Evolutionary conservation across 2,797 vertebrate species (phyloP), one percentile per base, ranked within the genome.

Genomic region (Caiman crocodilus): DNA sequence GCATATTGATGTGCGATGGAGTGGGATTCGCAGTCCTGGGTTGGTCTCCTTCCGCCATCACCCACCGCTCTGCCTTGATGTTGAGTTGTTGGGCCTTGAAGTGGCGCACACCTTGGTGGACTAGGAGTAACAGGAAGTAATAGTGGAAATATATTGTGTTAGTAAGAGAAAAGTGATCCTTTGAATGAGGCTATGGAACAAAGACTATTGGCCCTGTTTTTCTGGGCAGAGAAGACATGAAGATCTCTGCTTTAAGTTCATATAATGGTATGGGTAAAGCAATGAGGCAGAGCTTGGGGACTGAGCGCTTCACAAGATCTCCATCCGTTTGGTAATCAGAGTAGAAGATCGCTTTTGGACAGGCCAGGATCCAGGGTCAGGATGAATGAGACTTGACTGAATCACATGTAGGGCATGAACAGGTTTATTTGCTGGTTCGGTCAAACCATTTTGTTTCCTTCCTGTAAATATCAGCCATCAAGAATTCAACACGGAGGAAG

Each of bases 191-290:
- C 12, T 60, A 15, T 50, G 20, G 57, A 20, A 26, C 7, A 69
- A 82, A 58, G 42, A 15, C 89, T 14, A 5, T 9, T 30, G 9
- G 2, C 35, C 83, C 2, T 0, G 0, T 10, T 60, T 1, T 18
- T 85, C 89, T 81, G 59, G 89, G 21, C 14, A 64, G 57, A 42
- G 56, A 61, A 79, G 25, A 76, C 82, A 11, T 15, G 59, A 14
- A 94, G 76, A 25, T 65, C 84, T 87, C 28, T 87, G 7, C 23
- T 92, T 82, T 0, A 1, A 3, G 12, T 69, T 85, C 14, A 12
- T 60, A 1, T 4, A 78, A 5, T 16, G 14, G 7, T 61, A 90
- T 85, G 71, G 1, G 32, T 57, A 3, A 20, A 15, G 82, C 42
- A 56, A 42, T 4, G 32, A 2, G 12, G 35, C 85, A 8, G 8